Conservation (phyloP, 2,797 vertebrate species). For the Sardinella longiceps region DNA sequence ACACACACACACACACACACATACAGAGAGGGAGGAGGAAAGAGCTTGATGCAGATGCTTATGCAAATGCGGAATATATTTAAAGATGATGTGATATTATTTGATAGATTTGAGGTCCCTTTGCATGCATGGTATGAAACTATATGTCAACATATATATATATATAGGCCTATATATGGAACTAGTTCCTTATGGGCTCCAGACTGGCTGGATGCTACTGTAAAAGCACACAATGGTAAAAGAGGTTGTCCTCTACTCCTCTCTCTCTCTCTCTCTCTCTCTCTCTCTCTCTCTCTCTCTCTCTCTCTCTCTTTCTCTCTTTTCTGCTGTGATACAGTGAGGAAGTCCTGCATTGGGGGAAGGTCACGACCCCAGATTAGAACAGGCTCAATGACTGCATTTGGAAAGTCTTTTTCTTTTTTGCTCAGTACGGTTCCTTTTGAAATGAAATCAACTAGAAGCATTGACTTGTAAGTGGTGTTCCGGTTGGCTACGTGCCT, state of each 20-base stretch:
- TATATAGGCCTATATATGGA: too few relatives aligned
- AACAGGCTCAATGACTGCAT: background rate
- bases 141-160: background rate
- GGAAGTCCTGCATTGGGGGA: background rate
- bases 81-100: background rate
- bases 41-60: background rate
- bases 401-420: too few relatives aligned
- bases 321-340: background rate
- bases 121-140: background rate
- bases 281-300: conserved; percentile 25
- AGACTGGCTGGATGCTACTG: conserved; percentile 31
- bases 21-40: conserved; percentile 22
- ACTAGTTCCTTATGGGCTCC: background rate
- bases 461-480: too few relatives aligned
- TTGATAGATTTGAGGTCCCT: background rate
- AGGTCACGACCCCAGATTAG: background rate
- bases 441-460: too few relatives aligned
- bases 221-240: conserved; percentile 36
- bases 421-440: too few relatives aligned
- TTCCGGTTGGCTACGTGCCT: too few relatives aligned
- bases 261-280: too few relatives aligned
- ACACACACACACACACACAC: background rate
- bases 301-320: conserved; percentile 21
- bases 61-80: background rate
- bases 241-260: background rate